phyloP scores from a whole-genome alignment of 2,113 vertebrate genomes.

The Oxyruncus cristatus region DNA sequence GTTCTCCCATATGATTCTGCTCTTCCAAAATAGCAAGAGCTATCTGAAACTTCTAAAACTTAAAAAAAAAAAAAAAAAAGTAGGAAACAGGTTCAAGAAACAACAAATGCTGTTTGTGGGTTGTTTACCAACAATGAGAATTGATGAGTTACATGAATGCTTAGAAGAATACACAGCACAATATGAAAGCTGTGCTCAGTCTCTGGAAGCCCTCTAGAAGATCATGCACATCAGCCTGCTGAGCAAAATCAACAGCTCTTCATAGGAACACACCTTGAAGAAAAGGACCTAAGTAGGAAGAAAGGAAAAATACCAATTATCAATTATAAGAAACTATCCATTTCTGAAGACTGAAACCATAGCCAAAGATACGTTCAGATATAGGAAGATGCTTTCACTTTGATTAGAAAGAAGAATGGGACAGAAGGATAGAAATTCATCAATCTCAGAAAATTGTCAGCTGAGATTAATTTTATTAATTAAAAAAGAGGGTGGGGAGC shows the following conservation, averaged over 20 bases:
- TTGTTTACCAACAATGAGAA: not conserved
- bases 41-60: not conserved
- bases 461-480: not conserved
- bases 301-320: not conserved
- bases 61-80: not conserved
- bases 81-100: not conserved
- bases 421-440: not conserved
- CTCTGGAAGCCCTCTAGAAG: not conserved
- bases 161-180: not conserved
- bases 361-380: not conserved
- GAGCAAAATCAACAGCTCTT: not conserved
- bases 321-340: not conserved
- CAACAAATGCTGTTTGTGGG: not conserved
- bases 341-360: not conserved
- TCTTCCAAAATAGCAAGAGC: not conserved
- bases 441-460: not conserved
- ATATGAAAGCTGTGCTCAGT: not conserved
- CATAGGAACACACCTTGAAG: not conserved
- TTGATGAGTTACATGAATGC: not conserved
- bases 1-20: not conserved
- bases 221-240: not conserved
- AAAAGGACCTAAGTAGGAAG: not conserved
- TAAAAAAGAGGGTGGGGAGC: accelerated
- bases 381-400: not conserved
- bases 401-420: not conserved